Conservation (phyloP, 2,888 invertebrate species). For the Dendrolimus pini region DNA sequence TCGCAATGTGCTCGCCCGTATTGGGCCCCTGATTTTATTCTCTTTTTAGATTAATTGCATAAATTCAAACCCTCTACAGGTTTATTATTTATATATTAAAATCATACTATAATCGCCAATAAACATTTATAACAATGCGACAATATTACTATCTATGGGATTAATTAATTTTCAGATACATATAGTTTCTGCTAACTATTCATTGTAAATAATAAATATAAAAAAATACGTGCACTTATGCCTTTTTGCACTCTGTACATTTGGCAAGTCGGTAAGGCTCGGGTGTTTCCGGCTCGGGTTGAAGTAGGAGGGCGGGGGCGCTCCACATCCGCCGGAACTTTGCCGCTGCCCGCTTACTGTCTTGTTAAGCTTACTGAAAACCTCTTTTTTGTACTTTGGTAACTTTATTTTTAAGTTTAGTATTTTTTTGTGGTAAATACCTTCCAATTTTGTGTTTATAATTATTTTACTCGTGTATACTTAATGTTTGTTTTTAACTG, state of each 20-base stretch:
- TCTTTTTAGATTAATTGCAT: no score
- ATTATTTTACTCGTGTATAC: background rate
- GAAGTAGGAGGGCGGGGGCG: constrained; percentile 24
- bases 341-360: constrained; percentile 36
- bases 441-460: background rate
- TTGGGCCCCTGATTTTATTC: no score
- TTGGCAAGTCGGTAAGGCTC: constrained; percentile 45
- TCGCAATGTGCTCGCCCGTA: no score
- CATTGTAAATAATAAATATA: no score
- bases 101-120: no score
- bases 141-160: no score
- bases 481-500: background rate
- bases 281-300: constrained; percentile 42
- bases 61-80: no score
- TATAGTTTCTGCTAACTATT: no score
- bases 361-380: constrained; percentile 22
- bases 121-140: no score
- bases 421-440: constrained; percentile 1
- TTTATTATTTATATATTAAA: no score
- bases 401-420: background rate
- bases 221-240: no score
- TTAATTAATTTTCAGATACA: no score
- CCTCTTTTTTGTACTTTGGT: constrained; percentile 1
- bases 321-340: constrained; percentile 66
- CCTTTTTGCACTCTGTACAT: constrained; percentile 30